Evolutionary conservation across 2,797 vertebrate genomes (phyloP).

Genomic region (Smutsia temminckii): DNA sequence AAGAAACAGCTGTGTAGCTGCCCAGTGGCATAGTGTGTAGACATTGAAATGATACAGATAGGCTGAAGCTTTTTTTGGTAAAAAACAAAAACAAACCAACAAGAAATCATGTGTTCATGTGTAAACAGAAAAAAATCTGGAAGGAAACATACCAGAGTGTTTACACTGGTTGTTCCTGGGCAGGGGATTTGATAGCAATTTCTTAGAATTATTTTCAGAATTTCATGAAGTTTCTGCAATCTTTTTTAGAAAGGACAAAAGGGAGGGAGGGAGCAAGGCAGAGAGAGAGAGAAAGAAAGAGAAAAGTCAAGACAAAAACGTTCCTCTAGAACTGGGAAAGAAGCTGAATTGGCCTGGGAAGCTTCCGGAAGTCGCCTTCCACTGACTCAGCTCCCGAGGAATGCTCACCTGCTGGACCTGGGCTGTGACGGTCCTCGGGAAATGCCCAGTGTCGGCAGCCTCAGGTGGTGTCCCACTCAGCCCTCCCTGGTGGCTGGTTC

Average conservation of each 20-base stretch:
- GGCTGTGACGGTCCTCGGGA: background rate
- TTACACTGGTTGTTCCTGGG: background rate
- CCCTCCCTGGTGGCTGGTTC: background rate
- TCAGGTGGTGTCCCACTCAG: background rate
- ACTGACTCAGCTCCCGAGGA: background rate
- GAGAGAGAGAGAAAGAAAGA: no score
- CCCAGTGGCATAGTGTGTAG: rapidly evolving
- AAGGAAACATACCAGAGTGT: background rate
- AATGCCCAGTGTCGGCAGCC: background rate
- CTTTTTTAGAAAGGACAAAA: background rate
- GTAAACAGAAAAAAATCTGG: background rate
- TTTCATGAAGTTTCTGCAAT: background rate
- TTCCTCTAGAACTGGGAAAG: background rate
- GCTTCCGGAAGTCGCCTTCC: background rate
- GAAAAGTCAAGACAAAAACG: background rate
- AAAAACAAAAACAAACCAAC: background rate
- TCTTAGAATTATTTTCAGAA: background rate
- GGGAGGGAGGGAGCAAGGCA: background rate
- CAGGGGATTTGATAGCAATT: background rate
- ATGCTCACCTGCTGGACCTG: background rate
- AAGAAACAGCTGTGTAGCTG: rapidly evolving
- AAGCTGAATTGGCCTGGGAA: background rate
- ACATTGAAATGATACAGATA: rapidly evolving
- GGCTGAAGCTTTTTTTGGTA: background rate
- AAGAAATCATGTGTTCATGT: background rate